Evolutionary conservation across 2,113 vertebrate species (phyloP).

Genomic region (Brachypodius melanocephalos): DNA sequence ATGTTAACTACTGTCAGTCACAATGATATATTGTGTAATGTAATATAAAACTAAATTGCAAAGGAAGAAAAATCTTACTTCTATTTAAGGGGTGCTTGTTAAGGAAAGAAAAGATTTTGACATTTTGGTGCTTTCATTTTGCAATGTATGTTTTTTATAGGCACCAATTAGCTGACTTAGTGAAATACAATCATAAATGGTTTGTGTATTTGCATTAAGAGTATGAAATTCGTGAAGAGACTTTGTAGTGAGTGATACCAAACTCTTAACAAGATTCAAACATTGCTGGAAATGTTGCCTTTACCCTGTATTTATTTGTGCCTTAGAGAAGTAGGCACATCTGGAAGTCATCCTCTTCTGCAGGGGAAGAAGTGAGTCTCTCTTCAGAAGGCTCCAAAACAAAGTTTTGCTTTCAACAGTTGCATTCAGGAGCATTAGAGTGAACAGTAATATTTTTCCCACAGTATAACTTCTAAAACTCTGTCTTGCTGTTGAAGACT

Average conservation of each 20-base stretch:
- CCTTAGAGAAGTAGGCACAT: not conserved
- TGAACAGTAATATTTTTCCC: not conserved
- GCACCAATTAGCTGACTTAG: not conserved
- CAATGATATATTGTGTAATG: conserved; percentile 23
- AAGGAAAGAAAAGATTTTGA: not conserved
- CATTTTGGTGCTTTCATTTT: not conserved
- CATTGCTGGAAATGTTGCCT: not conserved
- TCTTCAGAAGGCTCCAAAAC: not conserved
- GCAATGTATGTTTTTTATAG: not conserved
- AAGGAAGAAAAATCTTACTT: not conserved
- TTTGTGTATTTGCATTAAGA: not conserved
- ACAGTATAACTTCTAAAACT: not conserved
- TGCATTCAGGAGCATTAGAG: not conserved
- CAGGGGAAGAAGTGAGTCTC: not conserved
- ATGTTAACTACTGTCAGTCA: conserved; percentile 49
- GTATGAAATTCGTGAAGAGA: not conserved
- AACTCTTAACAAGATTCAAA: not conserved
- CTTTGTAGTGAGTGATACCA: not conserved
- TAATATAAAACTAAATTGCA: not conserved
- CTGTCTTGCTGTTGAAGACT: not conserved
- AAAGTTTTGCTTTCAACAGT: not conserved
- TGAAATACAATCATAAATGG: not conserved
- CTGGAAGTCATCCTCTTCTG: not conserved
- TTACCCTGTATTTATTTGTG: not conserved
- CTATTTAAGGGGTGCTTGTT: not conserved